Conservation (phyloP, 2,797 vertebrate species). For the Cyprinella venusta region DNA sequence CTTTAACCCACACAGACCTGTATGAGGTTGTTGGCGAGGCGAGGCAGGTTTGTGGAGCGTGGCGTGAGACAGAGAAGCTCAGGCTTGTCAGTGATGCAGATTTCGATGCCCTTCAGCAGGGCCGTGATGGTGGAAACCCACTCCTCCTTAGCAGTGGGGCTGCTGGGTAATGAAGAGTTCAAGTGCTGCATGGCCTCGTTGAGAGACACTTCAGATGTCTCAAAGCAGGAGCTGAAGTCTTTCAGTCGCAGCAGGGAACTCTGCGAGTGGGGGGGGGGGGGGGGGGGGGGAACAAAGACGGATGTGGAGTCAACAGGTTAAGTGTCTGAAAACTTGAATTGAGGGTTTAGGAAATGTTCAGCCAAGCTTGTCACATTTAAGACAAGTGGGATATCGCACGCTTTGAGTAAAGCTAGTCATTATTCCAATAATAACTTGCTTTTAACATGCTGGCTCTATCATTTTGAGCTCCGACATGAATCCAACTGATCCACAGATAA, state of each 20-base stretch:
- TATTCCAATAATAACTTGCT: conserved; percentile 9
- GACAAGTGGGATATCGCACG: background rate
- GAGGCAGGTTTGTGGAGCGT: conserved; percentile 78
- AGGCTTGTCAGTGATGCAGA: conserved; percentile 80
- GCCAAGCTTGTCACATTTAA: background rate
- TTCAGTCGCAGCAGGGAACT: conserved; percentile 88
- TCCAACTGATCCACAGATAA: background rate
- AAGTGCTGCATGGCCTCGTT: conserved; percentile 95
- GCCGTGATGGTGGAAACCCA: conserved; percentile 91
- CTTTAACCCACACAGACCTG: conserved; percentile 34
- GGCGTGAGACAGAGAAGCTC: conserved; percentile 79
- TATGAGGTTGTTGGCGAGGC: conserved; percentile 83
- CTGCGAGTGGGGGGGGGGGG: too few relatives aligned
- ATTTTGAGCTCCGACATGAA: conserved; percentile 3
- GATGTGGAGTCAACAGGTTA: background rate
- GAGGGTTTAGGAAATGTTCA: background rate
- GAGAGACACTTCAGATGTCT: conserved; percentile 89
- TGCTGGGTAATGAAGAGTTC: conserved; percentile 76
- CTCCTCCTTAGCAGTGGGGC: conserved; percentile 87
- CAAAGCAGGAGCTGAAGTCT: conserved; percentile 90
- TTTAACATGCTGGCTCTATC: conserved; percentile 1
- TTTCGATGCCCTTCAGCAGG: conserved; percentile 86
- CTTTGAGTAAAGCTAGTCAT: conserved; percentile 6
- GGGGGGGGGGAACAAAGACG: too few relatives aligned
- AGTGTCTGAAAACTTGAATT: background rate